Base-by-base conservation (phyloP, 92 coral and sea anemone species). In the Zoanthus gigantus region DNA sequence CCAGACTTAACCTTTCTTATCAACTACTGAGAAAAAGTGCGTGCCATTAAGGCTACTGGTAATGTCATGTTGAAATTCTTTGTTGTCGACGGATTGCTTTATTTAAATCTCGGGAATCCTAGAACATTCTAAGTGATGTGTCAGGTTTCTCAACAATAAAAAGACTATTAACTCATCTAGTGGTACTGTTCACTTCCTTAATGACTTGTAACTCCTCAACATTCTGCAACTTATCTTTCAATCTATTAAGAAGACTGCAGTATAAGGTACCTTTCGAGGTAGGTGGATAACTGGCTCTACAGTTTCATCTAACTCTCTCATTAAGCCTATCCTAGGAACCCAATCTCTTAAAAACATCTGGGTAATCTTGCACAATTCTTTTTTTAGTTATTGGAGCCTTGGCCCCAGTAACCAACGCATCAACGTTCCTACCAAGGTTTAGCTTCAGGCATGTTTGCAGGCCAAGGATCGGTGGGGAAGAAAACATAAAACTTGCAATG, bases 91-190 rank as follows among this genome's bases (percentile, higher is more conserved):
- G 75, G 63, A 88, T 82, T 6, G 83, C 87, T 80, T 79, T 79
- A 61, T 79, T 69, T 30, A 88, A 72, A 71, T 87, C 91, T 81
- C 87, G 58, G 3, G 87, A 79, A 82, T 82, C 91, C 78, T 82
- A 82, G 50, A 87, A 88, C 57, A 88, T 28, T 78, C 72, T 79
- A 32, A 87, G 44, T 13, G 90, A 87, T 46, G 79, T 71, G 37
- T 87, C 68, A 69, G 23, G 73, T 68, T 87, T 77, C 76, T 77
- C 90, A 11, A 87, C 90, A 88, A 79, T 79, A 48, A 79, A 83
- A 31, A 88, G 74, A 74, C 87, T 88, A 86, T 81, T 88, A 79
- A 87, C 90, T 74, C 73, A 87, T 1, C 77, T 82, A 69, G 84
- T 77, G 78, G 84, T 84, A 48, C 84, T 77, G 90, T 87, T 77